A percentile compares a stretch with the other conserved stretches of the same genome.
Conservation (phyloP, 2,888 invertebrate genomes). For the Malthinus flaveolus region DNA sequence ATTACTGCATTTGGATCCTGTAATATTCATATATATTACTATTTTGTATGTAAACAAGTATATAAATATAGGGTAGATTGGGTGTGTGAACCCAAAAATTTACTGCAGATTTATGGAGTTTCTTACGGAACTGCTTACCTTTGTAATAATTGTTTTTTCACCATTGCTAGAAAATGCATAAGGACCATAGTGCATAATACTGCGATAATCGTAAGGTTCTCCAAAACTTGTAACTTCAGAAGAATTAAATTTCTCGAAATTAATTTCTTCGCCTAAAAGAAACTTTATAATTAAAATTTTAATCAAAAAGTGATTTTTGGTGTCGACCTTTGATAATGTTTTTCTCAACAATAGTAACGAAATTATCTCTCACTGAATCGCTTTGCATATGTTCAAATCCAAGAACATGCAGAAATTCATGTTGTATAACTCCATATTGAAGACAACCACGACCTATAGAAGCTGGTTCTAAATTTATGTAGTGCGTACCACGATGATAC, state of each 20-base stretch:
- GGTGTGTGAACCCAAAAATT: no score
- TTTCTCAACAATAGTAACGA: neutral
- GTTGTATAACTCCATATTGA: neutral
- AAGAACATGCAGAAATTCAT: slow-evolving; percentile 1
- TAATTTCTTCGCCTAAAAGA: neutral
- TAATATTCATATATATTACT: neutral
- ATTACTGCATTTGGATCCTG: neutral
- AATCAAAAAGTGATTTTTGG: neutral
- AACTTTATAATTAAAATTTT: neutral
- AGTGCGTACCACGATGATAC: neutral
- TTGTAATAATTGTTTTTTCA: neutral
- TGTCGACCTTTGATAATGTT: neutral
- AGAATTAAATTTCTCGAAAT: neutral
- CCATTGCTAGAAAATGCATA: neutral
- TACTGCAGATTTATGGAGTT: no score
- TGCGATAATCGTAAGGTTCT: neutral
- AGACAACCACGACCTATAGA: neutral
- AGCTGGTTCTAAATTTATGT: neutral
- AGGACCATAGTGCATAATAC: neutral
- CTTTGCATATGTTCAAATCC: neutral
- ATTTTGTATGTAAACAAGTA: no score
- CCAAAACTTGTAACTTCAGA: neutral
- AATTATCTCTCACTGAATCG: neutral
- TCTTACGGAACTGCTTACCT: neutral
- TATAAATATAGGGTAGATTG: no score